Evolutionary conservation across 2,797 vertebrate species (phyloP).

Genomic region (Spinus pinus): DNA sequence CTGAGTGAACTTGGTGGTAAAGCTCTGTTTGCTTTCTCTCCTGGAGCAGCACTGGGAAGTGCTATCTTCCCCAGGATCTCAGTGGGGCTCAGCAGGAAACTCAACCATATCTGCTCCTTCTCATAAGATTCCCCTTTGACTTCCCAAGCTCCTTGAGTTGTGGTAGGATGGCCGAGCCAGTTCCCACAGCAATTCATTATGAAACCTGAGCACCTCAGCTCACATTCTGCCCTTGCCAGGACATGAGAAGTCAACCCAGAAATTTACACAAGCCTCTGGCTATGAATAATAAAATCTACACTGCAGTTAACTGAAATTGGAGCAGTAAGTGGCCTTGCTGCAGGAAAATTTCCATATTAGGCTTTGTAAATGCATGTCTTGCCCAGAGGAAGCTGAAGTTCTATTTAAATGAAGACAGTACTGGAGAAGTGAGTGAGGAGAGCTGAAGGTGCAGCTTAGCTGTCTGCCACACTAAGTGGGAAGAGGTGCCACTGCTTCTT

Average conservation of each 20-base stretch:
- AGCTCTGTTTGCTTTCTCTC: slow-evolving; percentile 16
- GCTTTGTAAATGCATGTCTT: not conserved
- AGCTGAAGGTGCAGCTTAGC: not conserved
- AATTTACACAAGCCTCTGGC: slow-evolving; percentile 46
- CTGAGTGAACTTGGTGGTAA: not conserved
- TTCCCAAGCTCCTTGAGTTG: not conserved
- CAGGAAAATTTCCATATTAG: not conserved
- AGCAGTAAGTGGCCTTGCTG: not conserved
- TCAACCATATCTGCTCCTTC: not conserved
- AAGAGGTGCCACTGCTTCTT: not conserved
- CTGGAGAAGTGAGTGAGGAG: not conserved
- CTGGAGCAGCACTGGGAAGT: not conserved
- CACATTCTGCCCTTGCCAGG: not conserved
- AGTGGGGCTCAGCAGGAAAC: slow-evolving; percentile 17
- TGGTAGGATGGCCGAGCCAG: not conserved
- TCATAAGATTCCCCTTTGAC: slow-evolving; percentile 26
- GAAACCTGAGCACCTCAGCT: slow-evolving; percentile 1
- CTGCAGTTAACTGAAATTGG: not conserved
- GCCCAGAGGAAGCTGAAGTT: not conserved
- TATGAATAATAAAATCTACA: slow-evolving; percentile 42
- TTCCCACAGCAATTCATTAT: slow-evolving; percentile 49
- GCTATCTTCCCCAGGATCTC: slow-evolving; percentile 40
- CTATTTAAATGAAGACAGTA: not conserved
- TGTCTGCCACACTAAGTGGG: not conserved
- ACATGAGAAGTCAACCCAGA: slow-evolving; percentile 23